phyloP scores from a whole-genome alignment of 2,113 vertebrate species.

The Trematocara variabile region DNA sequence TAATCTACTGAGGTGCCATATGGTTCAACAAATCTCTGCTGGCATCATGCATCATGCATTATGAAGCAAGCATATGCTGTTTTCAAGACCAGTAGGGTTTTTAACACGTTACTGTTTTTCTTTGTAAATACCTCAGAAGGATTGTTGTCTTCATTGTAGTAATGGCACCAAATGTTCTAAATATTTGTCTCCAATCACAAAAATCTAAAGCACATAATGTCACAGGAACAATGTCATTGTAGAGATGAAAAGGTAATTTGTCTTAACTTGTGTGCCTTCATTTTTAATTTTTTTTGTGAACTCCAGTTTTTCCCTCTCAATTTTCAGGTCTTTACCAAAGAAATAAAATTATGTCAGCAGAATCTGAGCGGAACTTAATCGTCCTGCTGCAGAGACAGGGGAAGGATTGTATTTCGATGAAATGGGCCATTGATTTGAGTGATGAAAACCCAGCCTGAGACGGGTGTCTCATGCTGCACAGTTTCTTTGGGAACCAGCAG shows the following conservation, averaged over 20 bases:
- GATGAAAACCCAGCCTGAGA: slow-evolving; percentile 56
- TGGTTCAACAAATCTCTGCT: slow-evolving; percentile 58
- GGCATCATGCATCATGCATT: slow-evolving; percentile 61
- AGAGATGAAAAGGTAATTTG: background rate
- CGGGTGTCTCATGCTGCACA: slow-evolving; percentile 37
- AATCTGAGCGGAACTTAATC: slow-evolving; percentile 46
- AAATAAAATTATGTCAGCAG: slow-evolving; percentile 58
- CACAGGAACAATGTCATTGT: background rate
- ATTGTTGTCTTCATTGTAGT: background rate
- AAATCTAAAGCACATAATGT: background rate
- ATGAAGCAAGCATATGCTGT: slow-evolving; percentile 69
- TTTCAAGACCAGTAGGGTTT: slow-evolving; percentile 35
- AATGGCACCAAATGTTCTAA: background rate
- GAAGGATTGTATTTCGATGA: slow-evolving; percentile 70
- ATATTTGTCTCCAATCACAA: background rate
- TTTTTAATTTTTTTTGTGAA: slow-evolving; percentile 14
- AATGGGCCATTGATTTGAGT: slow-evolving; percentile 74
- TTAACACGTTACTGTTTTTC: slow-evolving; percentile 20
- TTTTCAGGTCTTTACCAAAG: slow-evolving; percentile 6
- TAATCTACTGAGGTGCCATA: slow-evolving; percentile 51
- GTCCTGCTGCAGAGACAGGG: slow-evolving; percentile 40
- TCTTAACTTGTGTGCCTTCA: background rate
- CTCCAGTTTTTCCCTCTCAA: background rate
- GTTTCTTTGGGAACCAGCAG: slow-evolving; percentile 19
- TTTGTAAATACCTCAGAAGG: slow-evolving; percentile 18